Percentiles rank a stretch among this genome's conserved stretches.
These are phyloP conservation scores for Steinernema scapterisci DNA, from an alignment of 2,888 invertebrate species.

Conservation along the genomic window DNA sequence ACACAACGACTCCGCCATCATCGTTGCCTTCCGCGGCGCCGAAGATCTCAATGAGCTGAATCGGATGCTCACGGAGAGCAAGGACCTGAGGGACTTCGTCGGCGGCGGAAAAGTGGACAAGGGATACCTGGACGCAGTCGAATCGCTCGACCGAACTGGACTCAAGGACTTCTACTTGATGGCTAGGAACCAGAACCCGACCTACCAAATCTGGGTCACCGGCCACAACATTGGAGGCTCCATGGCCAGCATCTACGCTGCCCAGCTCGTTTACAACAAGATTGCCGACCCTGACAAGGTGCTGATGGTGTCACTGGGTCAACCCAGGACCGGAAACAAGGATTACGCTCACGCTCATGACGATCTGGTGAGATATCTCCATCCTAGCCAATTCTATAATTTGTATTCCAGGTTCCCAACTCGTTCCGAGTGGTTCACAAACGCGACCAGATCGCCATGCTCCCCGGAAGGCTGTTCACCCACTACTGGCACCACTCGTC, in stretches of 20 bases:
- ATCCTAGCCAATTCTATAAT: not conserved
- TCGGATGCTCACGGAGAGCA: slow-evolving; percentile 48
- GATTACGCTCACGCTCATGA: slow-evolving; percentile 52
- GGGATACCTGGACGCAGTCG: slow-evolving; percentile 59
- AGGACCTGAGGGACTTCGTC: slow-evolving; percentile 34
- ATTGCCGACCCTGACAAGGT: slow-evolving; percentile 40
- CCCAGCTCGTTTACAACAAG: slow-evolving; percentile 45
- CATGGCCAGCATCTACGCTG: slow-evolving; percentile 50
- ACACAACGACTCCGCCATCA: slow-evolving; percentile 47
- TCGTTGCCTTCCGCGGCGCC: slow-evolving; percentile 54
- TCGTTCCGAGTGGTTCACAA: slow-evolving; percentile 6
- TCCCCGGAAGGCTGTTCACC: not conserved
- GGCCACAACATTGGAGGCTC: slow-evolving; percentile 45
- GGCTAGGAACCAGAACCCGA: slow-evolving; percentile 47
- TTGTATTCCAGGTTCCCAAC: not conserved
- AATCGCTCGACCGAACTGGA: slow-evolving; percentile 53
- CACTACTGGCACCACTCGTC: not conserved
- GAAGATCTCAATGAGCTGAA: slow-evolving; percentile 49
- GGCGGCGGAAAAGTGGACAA: slow-evolving; percentile 53
- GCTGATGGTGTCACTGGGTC: slow-evolving; percentile 55
- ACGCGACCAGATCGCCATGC: not conserved
- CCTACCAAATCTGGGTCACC: slow-evolving; percentile 50
- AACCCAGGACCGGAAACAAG: slow-evolving; percentile 56
- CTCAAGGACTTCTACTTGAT: slow-evolving; percentile 49
- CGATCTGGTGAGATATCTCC: slow-evolving; percentile 33